Evolutionary conservation across 1,140 invertebrate species (phyloP), one percentile per base, ranked within the genome.

Genomic region (Sarcophaga peregrina): DNA sequence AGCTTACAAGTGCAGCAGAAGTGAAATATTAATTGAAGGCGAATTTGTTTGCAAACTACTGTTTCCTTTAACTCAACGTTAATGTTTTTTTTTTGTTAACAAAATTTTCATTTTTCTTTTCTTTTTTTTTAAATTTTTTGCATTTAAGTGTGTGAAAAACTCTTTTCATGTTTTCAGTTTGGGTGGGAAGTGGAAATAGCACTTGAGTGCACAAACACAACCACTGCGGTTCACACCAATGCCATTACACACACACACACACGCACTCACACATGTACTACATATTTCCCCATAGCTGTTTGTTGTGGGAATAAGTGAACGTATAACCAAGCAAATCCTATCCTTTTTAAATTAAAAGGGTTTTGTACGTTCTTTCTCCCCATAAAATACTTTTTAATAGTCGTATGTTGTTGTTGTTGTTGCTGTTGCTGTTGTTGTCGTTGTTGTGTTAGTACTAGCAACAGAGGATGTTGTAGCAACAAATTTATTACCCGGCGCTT

Each of bases 91-190:
- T 37, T 37, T 37, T 37, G 1, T 37, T 2, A 37, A 37, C 4
- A 37, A 37, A 37, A 37, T 37, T 37, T 37, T 37, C 25, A 37
- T 37, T 37, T 4, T 37, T 37, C 1, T 37, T 37, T 37, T 37
- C 4, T 68, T 20, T 7, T 20, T 25, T 2, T 68, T 68, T n/a
- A n/a, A n/a, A n/a, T 68, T 3, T 68, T 68, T 68, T 25, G 9
- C 17, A 4, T 37, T 37, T 37, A 37, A 37, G 62, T 68, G n/a
- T 68, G 62, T 68, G 62, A n/a, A 37, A 37, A 68, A 68, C 17
- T 68, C 20, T 68, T 20, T 68, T 68, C 62, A 68, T 68, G 62
- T 68, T 68, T 68, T 8, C 54, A 58, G 54, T n/a, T 58, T 68
- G n/a, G 62, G 7, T 68, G 62, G 17, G 62, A 68, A 68, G 62